Conservation (phyloP, 2,797 vertebrate species). For the Peromyscus aztecus region DNA sequence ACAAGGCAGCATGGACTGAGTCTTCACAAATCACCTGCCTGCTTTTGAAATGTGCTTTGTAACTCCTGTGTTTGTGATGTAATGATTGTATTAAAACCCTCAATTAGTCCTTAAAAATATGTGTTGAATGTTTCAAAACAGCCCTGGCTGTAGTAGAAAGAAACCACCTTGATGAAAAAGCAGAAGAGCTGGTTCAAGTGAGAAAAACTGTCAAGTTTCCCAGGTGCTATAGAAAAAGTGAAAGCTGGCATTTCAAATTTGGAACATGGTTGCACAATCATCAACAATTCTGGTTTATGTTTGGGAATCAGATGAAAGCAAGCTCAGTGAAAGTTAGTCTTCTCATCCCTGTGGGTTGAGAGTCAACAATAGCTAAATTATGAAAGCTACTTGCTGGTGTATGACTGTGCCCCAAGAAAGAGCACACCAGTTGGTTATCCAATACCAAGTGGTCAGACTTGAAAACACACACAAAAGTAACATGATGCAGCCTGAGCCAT, state of each 20-base stretch:
- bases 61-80: slow-evolving; percentile 34
- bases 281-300: neutral
- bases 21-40: neutral
- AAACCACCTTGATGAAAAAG: slow-evolving; percentile 5
- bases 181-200: slow-evolving; percentile 19
- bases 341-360: neutral
- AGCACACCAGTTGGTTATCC: neutral
- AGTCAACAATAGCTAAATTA: neutral
- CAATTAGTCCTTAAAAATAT: slow-evolving; percentile 36
- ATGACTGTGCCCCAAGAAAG: neutral
- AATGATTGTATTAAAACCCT: neutral
- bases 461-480: neutral
- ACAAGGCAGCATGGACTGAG: neutral
- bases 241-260: slow-evolving; percentile 29
- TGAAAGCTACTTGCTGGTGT: neutral
- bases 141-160: neutral
- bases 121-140: slow-evolving; percentile 50
- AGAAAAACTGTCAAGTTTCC: slow-evolving; percentile 47
- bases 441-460: neutral
- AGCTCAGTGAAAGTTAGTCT: neutral
- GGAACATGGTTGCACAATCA: neutral
- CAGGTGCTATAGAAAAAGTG: neutral
- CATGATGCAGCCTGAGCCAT: neutral
- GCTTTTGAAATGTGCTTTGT: neutral
- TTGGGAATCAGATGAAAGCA: neutral